A percentile compares a stretch with the other conserved stretches of the same genome.
These are phyloP conservation scores for Aleiodes alternator DNA, from an alignment of 2,888 invertebrate species.

Conservation along the genomic window DNA sequence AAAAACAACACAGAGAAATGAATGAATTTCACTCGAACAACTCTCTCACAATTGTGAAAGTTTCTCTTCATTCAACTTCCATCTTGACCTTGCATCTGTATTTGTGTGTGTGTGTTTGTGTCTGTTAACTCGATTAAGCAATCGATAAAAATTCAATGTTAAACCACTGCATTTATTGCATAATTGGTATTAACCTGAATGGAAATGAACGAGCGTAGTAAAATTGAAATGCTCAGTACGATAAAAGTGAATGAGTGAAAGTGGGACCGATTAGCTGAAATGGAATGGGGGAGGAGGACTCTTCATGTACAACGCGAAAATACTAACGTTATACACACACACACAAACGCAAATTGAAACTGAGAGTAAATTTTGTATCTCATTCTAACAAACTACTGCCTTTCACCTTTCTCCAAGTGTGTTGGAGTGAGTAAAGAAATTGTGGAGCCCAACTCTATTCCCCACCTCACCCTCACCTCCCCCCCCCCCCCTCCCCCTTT, in stretches of 20 bases:
- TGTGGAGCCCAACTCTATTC: conserved; percentile 48
- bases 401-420: conserved; percentile 50
- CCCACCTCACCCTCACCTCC: conserved; percentile 56
- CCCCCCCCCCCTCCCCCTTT: conserved; percentile 58
- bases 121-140: too few relatives aligned
- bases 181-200: conserved; percentile 13
- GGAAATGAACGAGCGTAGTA: conserved; percentile 24
- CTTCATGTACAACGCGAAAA: conserved; percentile 10
- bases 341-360: conserved; percentile 32
- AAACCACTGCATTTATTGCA: not conserved
- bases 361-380: conserved; percentile 47
- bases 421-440: conserved; percentile 8
- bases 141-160: conserved; percentile 9
- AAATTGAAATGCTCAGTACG: conserved; percentile 4
- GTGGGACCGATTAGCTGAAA: conserved; percentile 37
- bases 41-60: too few relatives aligned
- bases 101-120: too few relatives aligned
- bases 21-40: too few relatives aligned
- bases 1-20: too few relatives aligned
- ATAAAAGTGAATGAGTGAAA: conserved; percentile 25
- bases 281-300: too few relatives aligned
- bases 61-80: too few relatives aligned
- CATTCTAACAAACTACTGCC: conserved; percentile 36
- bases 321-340: conserved; percentile 18
- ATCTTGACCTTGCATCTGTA: too few relatives aligned